Conservation (phyloP, 37 sponge, comb jelly and placozoan species). For the Eunapius fragilis region DNA sequence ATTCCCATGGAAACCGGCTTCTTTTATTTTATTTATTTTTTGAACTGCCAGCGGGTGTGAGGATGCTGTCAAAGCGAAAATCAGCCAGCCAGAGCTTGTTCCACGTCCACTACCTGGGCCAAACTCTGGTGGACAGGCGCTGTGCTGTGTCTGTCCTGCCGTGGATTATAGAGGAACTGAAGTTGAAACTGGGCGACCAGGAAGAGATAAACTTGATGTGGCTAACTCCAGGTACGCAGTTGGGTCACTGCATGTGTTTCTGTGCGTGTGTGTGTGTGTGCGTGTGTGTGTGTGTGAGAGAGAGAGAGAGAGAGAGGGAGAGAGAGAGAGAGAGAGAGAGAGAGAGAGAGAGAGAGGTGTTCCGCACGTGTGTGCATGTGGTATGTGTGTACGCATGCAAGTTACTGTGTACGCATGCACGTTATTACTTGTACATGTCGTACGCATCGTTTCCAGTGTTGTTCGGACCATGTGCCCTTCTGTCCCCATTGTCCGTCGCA, state of each 20-base stretch:
- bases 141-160: conserved; percentile 59
- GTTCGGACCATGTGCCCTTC: neutral
- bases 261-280: neutral
- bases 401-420: neutral
- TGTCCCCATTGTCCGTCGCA: neutral
- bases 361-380: too few relatives aligned
- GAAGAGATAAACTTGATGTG: conserved; percentile 50
- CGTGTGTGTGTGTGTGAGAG: neutral
- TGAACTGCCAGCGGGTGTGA: neutral
- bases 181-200: conserved; percentile 21
- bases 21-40: neutral
- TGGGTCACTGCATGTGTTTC: neutral
- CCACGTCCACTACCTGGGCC: conserved; percentile 68
- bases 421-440: neutral
- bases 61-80: neutral
- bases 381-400: neutral
- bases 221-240: conserved; percentile 58
- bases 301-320: too few relatives aligned
- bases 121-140: conserved; percentile 38
- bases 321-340: too few relatives aligned
- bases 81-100: conserved; percentile 55
- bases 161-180: conserved; percentile 78
- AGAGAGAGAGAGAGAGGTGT: too few relatives aligned
- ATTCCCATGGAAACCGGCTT: neutral
- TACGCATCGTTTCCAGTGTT: neutral